These are phyloP conservation scores for Sinocyclocheilus rhinocerous DNA, from an alignment of 2,113 vertebrate genomes.

Conservation along the genomic window DNA sequence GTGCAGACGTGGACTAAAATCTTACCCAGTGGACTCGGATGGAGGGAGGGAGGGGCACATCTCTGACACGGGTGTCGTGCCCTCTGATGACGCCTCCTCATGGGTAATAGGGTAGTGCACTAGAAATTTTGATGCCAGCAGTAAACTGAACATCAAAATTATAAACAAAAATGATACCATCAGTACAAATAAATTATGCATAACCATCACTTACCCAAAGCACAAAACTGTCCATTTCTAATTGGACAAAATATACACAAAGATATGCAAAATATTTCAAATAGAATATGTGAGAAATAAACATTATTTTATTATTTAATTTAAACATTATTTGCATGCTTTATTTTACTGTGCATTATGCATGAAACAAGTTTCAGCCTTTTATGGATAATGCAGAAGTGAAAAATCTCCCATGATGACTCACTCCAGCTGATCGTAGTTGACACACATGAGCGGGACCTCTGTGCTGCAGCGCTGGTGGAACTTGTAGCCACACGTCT, in stretches of 20 bases:
- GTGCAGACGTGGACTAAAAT: background rate
- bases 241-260: background rate
- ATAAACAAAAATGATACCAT: background rate
- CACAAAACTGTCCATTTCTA: background rate
- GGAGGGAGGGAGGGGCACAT: conserved; percentile 83
- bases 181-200: background rate
- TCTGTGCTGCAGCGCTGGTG: conserved; percentile 99
- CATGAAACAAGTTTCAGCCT: background rate
- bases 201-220: background rate
- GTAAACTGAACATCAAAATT: conserved; percentile 83
- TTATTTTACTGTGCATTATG: background rate
- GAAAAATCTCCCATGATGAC: conserved; percentile 64
- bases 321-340: background rate
- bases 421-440: conserved; percentile 99
- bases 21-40: conserved; percentile 90
- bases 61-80: conserved; percentile 85
- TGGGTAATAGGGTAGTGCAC: conserved; percentile 94
- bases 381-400: background rate
- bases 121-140: conserved; percentile 98
- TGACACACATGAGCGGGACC: conserved; percentile 99
- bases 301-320: background rate
- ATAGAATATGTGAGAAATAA: background rate
- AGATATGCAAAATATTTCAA: background rate
- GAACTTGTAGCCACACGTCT: conserved; percentile 98
- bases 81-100: conserved; percentile 89